phyloP scores from a whole-genome alignment of 2,888 invertebrate species.

The Cordilura impudica region DNA sequence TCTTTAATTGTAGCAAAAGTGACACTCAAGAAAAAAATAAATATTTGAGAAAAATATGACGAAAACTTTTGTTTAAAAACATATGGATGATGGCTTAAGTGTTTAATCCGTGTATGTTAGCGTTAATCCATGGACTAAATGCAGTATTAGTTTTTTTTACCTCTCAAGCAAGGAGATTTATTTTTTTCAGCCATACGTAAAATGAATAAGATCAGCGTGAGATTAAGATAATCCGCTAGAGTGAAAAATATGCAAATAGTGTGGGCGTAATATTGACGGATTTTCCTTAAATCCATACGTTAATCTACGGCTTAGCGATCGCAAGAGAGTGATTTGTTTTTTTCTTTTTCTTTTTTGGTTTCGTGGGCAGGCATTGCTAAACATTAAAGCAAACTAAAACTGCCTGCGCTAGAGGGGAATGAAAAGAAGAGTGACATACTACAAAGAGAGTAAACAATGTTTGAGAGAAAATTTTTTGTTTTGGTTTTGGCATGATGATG shows the following conservation, averaged over 20 bases:
- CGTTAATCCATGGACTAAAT: conserved; percentile 33
- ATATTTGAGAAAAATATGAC: conserved; percentile 3
- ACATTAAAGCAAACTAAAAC: conserved; percentile 33
- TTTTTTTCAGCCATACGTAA: conserved; percentile 19
- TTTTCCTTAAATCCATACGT: conserved; percentile 71
- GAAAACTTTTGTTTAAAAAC: conserved; percentile 13
- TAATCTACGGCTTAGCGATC: conserved; percentile 69
- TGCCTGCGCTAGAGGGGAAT: conserved; percentile 17
- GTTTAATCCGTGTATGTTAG: conserved; percentile 17
- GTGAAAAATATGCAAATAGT: conserved; percentile 7
- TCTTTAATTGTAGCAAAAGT: conserved; percentile 47
- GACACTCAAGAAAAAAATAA: background rate
- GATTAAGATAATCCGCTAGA: conserved; percentile 31
- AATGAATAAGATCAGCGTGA: conserved; percentile 5
- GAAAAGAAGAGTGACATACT: background rate
- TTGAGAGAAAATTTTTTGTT: background rate
- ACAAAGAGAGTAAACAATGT: background rate
- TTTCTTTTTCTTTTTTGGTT: conserved; percentile 54
- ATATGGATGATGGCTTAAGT: conserved; percentile 19
- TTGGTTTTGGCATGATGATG: background rate
- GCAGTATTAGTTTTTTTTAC: conserved; percentile 48
- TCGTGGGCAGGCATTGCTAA: background rate
- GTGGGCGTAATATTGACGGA: conserved; percentile 73
- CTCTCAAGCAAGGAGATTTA: conserved; percentile 32
- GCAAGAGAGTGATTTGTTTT: conserved; percentile 66